Evolutionary conservation across 2,113 vertebrate species (phyloP).

Genomic region (Fulica atra): DNA sequence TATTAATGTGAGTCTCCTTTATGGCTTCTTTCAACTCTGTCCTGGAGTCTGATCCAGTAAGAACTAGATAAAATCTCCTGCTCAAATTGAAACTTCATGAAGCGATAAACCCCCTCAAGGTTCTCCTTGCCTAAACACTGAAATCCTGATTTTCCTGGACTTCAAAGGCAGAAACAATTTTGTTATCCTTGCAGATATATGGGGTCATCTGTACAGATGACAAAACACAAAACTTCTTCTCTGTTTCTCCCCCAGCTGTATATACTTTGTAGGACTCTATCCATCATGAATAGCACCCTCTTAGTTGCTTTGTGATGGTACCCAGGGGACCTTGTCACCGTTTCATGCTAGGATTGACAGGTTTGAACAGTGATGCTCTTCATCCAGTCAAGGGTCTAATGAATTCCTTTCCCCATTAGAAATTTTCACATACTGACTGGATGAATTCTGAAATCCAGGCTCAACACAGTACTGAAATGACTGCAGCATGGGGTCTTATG

Average conservation of each 20-base stretch:
- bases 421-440: not conserved
- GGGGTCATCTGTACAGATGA: not conserved
- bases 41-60: not conserved
- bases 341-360: not conserved
- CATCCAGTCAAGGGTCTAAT: fast-evolving
- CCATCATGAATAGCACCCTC: not conserved
- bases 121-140: not conserved
- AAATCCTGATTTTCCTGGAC: not conserved
- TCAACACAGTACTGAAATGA: not conserved
- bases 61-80: not conserved
- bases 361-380: not conserved
- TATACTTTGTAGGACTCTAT: not conserved
- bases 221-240: not conserved
- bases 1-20: not conserved
- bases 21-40: not conserved
- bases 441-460: not conserved
- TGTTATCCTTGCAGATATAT: not conserved
- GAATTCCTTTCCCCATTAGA: not conserved
- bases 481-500: not conserved
- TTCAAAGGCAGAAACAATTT: not conserved
- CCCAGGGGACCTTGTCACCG: not conserved
- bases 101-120: not conserved
- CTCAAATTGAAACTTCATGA: not conserved
- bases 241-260: not conserved
- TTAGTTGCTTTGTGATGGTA: not conserved